phyloP scores from a whole-genome alignment of 2,113 vertebrate species.

The Leptobrachium leishanense region DNA sequence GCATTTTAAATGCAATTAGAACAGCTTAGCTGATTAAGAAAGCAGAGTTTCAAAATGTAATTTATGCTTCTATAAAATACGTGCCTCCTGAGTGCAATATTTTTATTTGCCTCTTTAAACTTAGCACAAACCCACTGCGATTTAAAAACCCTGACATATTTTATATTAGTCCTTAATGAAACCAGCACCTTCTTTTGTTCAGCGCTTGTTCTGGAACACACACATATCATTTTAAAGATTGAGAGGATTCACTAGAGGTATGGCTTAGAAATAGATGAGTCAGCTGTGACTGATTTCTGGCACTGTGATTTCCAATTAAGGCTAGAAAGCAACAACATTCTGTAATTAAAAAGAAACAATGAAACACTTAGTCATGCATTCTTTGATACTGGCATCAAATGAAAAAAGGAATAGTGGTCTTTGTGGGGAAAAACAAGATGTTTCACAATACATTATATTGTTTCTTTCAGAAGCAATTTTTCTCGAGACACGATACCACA shows the following conservation, averaged over 20 bases:
- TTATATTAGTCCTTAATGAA: constrained; percentile 39
- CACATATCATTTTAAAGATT: constrained; percentile 34
- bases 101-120: constrained; percentile 32
- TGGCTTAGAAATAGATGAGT: constrained; percentile 33
- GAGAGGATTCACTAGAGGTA: constrained; percentile 28
- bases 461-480: no score
- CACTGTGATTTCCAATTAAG: constrained; percentile 39
- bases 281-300: constrained; percentile 40
- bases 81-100: constrained; percentile 30
- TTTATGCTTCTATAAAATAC: constrained; percentile 22
- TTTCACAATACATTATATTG: neutral
- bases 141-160: constrained; percentile 24
- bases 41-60: constrained; percentile 14
- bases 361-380: constrained; percentile 41
- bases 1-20: constrained; percentile 32
- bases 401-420: constrained; percentile 43
- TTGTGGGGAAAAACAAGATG: constrained; percentile 18
- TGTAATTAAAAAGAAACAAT: constrained; percentile 48
- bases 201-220: constrained; percentile 19
- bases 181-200: constrained; percentile 28
- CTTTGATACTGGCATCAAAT: constrained; percentile 30
- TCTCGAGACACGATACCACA: no score
- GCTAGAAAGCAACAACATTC: constrained; percentile 36
- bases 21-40: constrained; percentile 27
- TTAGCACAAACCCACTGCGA: constrained; percentile 19